A percentile compares a stretch with the other conserved stretches of the same genome.
Evolutionary conservation across 2,888 invertebrate species (phyloP).

Genomic region (Phaonia tiefii): DNA sequence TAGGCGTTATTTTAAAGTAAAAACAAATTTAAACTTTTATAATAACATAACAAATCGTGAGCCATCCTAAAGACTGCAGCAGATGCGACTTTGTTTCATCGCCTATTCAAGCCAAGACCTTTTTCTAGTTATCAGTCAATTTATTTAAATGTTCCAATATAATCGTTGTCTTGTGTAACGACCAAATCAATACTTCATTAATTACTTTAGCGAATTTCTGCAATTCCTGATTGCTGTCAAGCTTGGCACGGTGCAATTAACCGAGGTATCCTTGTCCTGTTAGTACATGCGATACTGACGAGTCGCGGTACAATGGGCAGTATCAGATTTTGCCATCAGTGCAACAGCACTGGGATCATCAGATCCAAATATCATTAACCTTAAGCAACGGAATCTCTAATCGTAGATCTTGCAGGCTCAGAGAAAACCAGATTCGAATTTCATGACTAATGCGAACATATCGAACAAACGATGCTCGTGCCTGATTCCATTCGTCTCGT

Average conservation of each 20-base stretch:
- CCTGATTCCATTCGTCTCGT: conserved; percentile 94
- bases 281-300: conserved; percentile 93
- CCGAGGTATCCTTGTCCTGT: conserved; percentile 99
- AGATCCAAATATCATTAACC: conserved; percentile 97
- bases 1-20: too few species aligned
- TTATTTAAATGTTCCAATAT: conserved; percentile 98
- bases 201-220: conserved; percentile 91
- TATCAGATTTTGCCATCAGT: conserved; percentile 99
- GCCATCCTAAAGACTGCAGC: too few species aligned
- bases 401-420: conserved; percentile 99
- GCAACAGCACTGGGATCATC: conserved; percentile 98
- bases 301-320: conserved; percentile 98
- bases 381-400: conserved; percentile 99
- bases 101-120: conserved; percentile 73
- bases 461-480: conserved; percentile 99
- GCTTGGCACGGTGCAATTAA: conserved; percentile 94
- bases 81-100: conserved; percentile 53
- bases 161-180: conserved; percentile 87
- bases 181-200: conserved; percentile 94
- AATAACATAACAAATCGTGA: too few species aligned
- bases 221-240: conserved; percentile 91
- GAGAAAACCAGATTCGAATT: conserved; percentile 98
- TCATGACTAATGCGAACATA: conserved; percentile 99
- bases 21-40: too few species aligned
- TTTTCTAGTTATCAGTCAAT: conserved; percentile 91